Percentiles rank a stretch among this genome's conserved stretches.
Conservation (phyloP, 92 coral and sea anemone species). For the Ricordea florida region DNA sequence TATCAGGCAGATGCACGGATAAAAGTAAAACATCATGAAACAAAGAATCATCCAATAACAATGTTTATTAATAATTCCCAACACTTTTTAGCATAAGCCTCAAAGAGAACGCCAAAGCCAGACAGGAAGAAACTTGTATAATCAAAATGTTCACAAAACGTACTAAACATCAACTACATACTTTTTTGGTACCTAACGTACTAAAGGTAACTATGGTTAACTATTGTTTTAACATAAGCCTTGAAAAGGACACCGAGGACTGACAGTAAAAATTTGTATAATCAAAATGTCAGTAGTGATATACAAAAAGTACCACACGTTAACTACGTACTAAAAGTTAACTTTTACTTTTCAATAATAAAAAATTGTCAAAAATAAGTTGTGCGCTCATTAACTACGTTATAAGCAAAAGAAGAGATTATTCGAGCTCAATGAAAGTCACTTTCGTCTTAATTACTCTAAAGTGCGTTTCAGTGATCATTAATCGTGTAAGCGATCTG, state of each 20-base stretch:
- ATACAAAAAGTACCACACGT: background rate
- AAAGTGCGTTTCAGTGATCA: conserved; percentile 3
- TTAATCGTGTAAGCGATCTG: conserved; percentile 14
- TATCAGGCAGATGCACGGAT: conserved; percentile 25
- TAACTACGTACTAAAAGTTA: background rate
- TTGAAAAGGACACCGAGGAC: conserved; percentile 24
- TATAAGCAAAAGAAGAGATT: conserved; percentile 17
- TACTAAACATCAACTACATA: conserved; percentile 1
- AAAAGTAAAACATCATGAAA: conserved; percentile 28
- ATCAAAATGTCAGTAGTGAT: background rate
- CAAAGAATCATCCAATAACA: conserved; percentile 3
- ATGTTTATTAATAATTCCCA: conserved; percentile 18
- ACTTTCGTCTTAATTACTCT: background rate
- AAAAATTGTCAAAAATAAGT: background rate
- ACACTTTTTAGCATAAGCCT: background rate
- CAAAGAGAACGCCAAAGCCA: background rate
- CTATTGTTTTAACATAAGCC: conserved; percentile 8
- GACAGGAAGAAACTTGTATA: too few species aligned
- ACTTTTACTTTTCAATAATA: conserved; percentile 12
- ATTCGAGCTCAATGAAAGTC: background rate
- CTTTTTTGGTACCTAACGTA: conserved; percentile 10
- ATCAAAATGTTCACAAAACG: background rate
- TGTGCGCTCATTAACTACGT: conserved; percentile 3
- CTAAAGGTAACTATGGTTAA: conserved; percentile 28
- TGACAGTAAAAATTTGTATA: conserved; percentile 18